Conservation (phyloP, 2,888 invertebrate genomes). For the Druceiella hillmani region DNA sequence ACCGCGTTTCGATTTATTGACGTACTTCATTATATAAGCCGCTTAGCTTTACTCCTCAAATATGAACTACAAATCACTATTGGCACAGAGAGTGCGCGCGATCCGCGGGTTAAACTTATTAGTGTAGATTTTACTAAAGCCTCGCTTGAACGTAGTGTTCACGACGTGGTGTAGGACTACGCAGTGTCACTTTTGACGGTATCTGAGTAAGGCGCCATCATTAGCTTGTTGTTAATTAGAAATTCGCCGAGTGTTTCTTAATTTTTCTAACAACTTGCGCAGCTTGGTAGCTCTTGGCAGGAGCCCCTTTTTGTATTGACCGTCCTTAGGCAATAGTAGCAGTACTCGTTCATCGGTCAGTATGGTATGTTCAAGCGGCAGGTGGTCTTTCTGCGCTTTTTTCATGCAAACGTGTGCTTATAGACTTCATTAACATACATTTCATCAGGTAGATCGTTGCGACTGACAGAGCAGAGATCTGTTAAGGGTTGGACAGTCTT, state of each 20-base stretch:
- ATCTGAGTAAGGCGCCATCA: too few species aligned
- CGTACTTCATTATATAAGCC: constrained; percentile 30
- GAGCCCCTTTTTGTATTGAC: too few species aligned
- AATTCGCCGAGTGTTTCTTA: constrained; percentile 20
- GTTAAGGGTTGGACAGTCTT: constrained; percentile 23
- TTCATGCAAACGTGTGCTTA: constrained; percentile 28
- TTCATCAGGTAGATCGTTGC: constrained; percentile 18
- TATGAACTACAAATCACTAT: constrained; percentile 28
- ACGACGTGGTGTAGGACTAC: constrained; percentile 21
- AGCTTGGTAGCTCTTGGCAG: constrained; percentile 24
- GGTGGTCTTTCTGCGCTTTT: too few species aligned
- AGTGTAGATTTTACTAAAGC: constrained; percentile 21
- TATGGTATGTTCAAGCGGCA: too few species aligned
- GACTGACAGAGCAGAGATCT: constrained; percentile 21
- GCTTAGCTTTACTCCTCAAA: constrained; percentile 29
- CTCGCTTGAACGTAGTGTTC: constrained; percentile 20
- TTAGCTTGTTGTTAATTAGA: constrained; percentile 19
- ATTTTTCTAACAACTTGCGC: constrained; percentile 20
- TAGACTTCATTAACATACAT: constrained; percentile 26
- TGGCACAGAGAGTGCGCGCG: constrained; percentile 17
- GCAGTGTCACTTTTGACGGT: constrained; percentile 19
- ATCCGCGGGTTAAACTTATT: constrained; percentile 26
- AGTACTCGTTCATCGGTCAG: too few species aligned
- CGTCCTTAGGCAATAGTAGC: too few species aligned
- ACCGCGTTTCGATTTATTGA: constrained; percentile 32